Evolutionary conservation across 1,140 invertebrate species (phyloP).

Genomic region (Nasonia vitripennis): DNA sequence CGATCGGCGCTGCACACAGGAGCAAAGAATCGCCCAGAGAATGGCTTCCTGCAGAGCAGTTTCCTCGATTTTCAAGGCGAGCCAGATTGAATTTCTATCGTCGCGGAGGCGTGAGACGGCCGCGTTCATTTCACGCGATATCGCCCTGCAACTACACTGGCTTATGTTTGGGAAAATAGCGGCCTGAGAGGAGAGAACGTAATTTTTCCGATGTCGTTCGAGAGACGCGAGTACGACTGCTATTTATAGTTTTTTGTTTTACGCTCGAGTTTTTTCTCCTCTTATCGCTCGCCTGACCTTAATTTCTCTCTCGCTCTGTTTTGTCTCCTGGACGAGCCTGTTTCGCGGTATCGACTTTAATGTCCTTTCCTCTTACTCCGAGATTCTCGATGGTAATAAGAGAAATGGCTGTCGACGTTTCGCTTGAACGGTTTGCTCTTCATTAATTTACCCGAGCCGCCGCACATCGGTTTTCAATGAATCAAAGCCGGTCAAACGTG

Average conservation of each 20-base stretch:
- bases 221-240: too few relatives aligned
- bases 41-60: slow-evolving; percentile 57
- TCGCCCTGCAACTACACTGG: slow-evolving; percentile 57
- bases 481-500: background rate
- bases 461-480: slow-evolving; percentile 1
- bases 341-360: slow-evolving; percentile 7
- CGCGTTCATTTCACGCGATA: slow-evolving; percentile 66
- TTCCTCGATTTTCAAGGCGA: slow-evolving; percentile 66
- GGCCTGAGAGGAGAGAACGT: background rate
- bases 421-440: background rate
- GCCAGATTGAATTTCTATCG: slow-evolving; percentile 70
- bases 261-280: slow-evolving; percentile 7
- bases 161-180: slow-evolving; percentile 64
- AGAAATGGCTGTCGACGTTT: background rate
- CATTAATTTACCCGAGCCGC: background rate
- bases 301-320: slow-evolving; percentile 40
- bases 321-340: slow-evolving; percentile 36
- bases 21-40: slow-evolving; percentile 61
- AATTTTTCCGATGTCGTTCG: background rate
- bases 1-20: slow-evolving; percentile 36
- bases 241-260: slow-evolving; percentile 44
- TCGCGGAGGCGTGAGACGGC: slow-evolving; percentile 33
- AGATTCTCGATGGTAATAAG: slow-evolving; percentile 2
- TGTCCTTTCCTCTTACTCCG: background rate
- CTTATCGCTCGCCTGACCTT: slow-evolving; percentile 19